These are phyloP conservation scores for Drosophila santomea DNA, from an alignment of 1,140 invertebrate species.

Conservation along the genomic window DNA sequence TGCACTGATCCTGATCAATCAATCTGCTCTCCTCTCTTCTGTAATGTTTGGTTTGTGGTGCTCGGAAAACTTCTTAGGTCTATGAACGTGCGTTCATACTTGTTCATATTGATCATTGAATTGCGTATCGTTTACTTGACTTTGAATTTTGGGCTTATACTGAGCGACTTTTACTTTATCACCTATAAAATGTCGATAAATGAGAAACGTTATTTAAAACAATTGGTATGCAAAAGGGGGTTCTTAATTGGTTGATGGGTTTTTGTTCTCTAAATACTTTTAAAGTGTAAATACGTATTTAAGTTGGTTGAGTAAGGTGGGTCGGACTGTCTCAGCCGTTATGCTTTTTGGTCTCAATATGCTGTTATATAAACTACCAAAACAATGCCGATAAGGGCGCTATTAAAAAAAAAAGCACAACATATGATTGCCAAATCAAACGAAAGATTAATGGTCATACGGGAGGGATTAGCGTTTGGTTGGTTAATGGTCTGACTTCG, in stretches of 20 bases:
- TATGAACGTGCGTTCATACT: slow-evolving; percentile 73
- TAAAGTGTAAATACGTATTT: slow-evolving; percentile 39
- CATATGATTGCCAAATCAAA: slow-evolving; percentile 19
- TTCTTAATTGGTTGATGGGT: slow-evolving; percentile 28
- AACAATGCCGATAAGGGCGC: slow-evolving; percentile 29
- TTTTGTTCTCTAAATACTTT: slow-evolving; percentile 34
- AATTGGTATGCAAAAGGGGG: slow-evolving; percentile 25
- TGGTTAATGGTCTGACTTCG: slow-evolving; percentile 38
- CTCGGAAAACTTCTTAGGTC: slow-evolving; percentile 78
- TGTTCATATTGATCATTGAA: slow-evolving; percentile 59
- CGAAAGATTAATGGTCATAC: slow-evolving; percentile 9
- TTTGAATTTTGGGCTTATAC: slow-evolving; percentile 78
- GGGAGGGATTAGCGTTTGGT: slow-evolving; percentile 16
- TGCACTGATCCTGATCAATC: slow-evolving; percentile 69
- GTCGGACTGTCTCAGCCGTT: slow-evolving; percentile 26
- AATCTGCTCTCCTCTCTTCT: slow-evolving; percentile 47
- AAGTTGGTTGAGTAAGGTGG: slow-evolving; percentile 21
- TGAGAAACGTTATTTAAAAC: slow-evolving; percentile 77
- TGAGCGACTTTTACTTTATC: slow-evolving; percentile 81
- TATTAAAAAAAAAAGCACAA: slow-evolving; percentile 1
- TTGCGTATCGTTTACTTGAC: slow-evolving; percentile 83
- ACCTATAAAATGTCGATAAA: slow-evolving; percentile 84
- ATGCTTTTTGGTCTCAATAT: slow-evolving; percentile 37
- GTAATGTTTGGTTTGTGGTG: slow-evolving; percentile 72
- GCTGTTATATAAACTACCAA: slow-evolving; percentile 39